Conservation (phyloP, 2,888 invertebrate genomes). For the Ditula angustiorana region DNA sequence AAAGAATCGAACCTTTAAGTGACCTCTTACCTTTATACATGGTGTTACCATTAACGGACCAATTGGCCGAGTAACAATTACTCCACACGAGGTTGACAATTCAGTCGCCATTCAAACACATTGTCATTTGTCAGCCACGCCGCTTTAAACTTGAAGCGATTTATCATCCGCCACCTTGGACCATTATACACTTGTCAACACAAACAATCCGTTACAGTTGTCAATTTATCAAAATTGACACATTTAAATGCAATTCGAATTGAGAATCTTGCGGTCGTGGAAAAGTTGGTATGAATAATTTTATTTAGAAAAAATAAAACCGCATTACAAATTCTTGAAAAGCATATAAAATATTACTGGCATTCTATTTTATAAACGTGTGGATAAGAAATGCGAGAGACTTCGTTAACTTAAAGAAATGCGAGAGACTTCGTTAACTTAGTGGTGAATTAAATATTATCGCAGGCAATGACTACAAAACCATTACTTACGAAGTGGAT, state of each 20-base stretch:
- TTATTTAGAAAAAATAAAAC: slow-evolving; percentile 4
- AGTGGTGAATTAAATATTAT: no score
- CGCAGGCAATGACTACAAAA: no score
- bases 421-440: no score
- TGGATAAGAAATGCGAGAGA: no score
- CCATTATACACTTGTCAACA: slow-evolving; percentile 38
- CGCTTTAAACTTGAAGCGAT: slow-evolving; percentile 26
- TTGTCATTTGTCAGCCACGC: slow-evolving; percentile 30
- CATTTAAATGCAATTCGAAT: slow-evolving; percentile 29
- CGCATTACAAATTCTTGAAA: no score
- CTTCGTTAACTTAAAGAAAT: no score
- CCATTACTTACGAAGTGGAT: no score
- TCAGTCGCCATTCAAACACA: slow-evolving; percentile 29
- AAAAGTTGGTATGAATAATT: slow-evolving; percentile 13
- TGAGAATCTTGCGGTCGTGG: slow-evolving; percentile 20
- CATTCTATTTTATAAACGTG: no score
- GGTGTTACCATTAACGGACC: slow-evolving; percentile 24
- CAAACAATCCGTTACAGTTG: slow-evolving; percentile 37
- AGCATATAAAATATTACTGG: no score
- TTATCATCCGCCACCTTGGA: slow-evolving; percentile 30
- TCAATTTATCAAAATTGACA: slow-evolving; percentile 39
- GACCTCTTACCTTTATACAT: background rate
- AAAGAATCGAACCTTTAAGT: background rate
- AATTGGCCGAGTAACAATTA: slow-evolving; percentile 19
- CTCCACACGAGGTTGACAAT: slow-evolving; percentile 9